Base-by-base conservation (phyloP, 2,888 invertebrate genomes). In the Cepaea hortensis region DNA sequence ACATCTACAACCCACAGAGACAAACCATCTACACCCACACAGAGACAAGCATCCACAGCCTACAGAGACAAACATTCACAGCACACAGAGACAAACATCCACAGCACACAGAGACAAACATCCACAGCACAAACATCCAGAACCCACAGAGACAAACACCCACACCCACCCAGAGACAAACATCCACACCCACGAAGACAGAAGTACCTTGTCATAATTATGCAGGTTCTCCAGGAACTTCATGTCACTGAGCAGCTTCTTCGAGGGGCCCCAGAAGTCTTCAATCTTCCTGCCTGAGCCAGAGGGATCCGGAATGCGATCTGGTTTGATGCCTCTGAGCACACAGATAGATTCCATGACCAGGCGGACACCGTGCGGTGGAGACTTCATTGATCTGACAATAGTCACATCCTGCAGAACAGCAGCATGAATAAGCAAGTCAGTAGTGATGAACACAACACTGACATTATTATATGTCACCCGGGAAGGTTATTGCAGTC, bases 291-390 rank as follows among this genome's bases (percentile, higher is more conserved):
- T 94, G 46, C 95, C 95, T 20, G 93, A 91, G 18, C 94, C 94
- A 23, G 93, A 91, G 0, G 95, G 94, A 89, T 95, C 95, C 15
- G 93, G 94, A 70, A 95, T 90, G 84, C 94, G 90, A 79, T 95
- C 95, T 6, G 95, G 93, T 88, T 95, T 95, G 86, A 95, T 90
- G 13, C 94, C 94, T 88, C 93, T 94, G 70, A 95, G 90, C n/a
- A 94, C 94, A 90, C 95, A 95, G 68, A 95, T 92, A 62, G 94
- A 94, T 89, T 95, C 95, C 92, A 94, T 91, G 23, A 95, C 95
- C 35, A 95, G 91, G 85, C 93, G 93, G 62, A 95, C 94, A 81
- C 93, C 93, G 85, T 84, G 87, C 0, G 95, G 95, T 23, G 95
- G 95, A 81, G 90, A 91, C 88, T 95, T 94, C 94, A 95, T 94